Evolutionary conservation across 1,140 invertebrate genomes (phyloP), one percentile per base, ranked within the genome.

Genomic region (Brachionus manjavacas): DNA sequence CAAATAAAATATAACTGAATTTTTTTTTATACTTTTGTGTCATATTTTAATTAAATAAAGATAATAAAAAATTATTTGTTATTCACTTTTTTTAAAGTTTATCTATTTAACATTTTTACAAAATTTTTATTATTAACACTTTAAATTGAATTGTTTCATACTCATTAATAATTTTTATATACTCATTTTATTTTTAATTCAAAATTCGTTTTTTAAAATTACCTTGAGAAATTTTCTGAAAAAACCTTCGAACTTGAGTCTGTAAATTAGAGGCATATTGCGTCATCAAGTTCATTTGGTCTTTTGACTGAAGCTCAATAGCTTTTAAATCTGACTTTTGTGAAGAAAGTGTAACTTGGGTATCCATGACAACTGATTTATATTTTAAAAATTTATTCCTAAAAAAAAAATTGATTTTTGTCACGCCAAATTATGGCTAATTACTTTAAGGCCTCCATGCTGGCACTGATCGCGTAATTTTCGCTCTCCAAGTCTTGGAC

Each of bases 311-410:
- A 25, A 76, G 11, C 25, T 76, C 43, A 20, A 76, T 76, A 14
- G 23, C 20, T 49, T 76, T 76, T 23, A 76, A 76, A 76, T 76
- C 43, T 14, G 72, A 76, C 46, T 76, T 76, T 49, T 76, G 72
- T 23, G 72, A 20, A 76, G 72, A 76, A 28, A 68, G 11, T 35
- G 60, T 43, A 12, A 68, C 20, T 43, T 64, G 23, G 9, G 79
- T 81, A 9, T 60, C 79, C 52, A 23, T 81, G 79, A 68, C 49
- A 81, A 81, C 49, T 16, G 52, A 81, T 64, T 81, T 55, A 23
- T 64, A 81, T 41, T 43, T 81, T 41, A 39, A 41, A 39, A 46
- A 43, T 64, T 81, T 81, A 39, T 81, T 68, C 28, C 79, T 81
- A 25, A 52, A 52, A 6, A 41, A 35, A 41, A 41, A 72, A 39